Percentiles rank a stretch among this genome's conserved stretches.
Conservation (phyloP, 1,140 invertebrate genomes). For the Drosophila ambigua region DNA sequence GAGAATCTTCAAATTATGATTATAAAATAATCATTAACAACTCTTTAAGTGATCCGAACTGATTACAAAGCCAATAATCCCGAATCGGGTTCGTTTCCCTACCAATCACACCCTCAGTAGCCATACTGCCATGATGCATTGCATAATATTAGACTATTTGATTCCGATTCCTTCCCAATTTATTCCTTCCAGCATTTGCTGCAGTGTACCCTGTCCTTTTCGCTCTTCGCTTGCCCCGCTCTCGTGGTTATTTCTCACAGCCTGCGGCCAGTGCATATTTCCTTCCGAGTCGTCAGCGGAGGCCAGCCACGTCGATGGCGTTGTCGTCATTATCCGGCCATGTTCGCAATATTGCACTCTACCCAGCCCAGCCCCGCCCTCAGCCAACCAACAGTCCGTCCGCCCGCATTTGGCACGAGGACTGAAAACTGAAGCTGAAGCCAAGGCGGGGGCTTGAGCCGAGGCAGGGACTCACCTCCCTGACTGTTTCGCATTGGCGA, state of each 20-base stretch:
- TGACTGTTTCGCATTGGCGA: conserved; percentile 53
- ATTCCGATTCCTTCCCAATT: not conserved
- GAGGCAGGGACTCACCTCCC: conserved; percentile 25
- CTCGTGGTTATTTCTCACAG: conserved; percentile 5
- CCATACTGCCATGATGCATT: not conserved
- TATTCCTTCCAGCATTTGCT: not conserved
- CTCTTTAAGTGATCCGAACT: too few species aligned
- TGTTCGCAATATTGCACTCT: conserved; percentile 82
- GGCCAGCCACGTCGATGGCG: conserved; percentile 43
- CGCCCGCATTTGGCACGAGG: conserved; percentile 60
- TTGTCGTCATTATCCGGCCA: conserved; percentile 77
- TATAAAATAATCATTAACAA: too few species aligned
- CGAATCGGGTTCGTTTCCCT: not conserved
- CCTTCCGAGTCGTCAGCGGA: conserved; percentile 53
- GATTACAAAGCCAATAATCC: too few species aligned
- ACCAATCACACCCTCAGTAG: not conserved
- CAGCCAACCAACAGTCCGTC: conserved; percentile 20
- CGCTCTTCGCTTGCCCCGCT: not conserved
- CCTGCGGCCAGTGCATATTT: conserved; percentile 72
- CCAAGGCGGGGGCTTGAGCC: conserved; percentile 20
- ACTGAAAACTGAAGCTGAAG: conserved; percentile 17
- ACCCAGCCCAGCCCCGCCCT: conserved; percentile 21
- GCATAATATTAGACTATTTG: not conserved
- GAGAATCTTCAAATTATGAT: too few species aligned
- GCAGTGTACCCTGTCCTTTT: conserved; percentile 9